phyloP scores from a whole-genome alignment of 2,113 vertebrate species.

The Rhynchopsitta pachyrhyncha region DNA sequence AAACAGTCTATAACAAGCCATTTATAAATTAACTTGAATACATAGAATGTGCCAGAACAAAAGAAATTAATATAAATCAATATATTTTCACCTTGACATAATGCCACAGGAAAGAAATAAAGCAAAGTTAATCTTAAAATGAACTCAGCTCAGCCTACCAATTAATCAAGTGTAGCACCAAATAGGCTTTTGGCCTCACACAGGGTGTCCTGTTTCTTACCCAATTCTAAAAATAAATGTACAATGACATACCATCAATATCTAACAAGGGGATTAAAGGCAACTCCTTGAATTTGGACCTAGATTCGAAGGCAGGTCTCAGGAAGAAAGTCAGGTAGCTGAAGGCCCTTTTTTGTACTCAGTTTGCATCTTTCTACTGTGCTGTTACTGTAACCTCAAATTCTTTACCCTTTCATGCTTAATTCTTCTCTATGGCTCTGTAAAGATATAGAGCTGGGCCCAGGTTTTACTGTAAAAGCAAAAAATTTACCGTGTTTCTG shows the following conservation, averaged over 20 bases:
- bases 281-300: background rate
- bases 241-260: background rate
- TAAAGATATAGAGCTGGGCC: background rate
- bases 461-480: background rate
- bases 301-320: background rate
- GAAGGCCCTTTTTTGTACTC: background rate
- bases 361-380: background rate
- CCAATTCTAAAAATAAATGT: conserved; percentile 34
- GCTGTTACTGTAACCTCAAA: background rate
- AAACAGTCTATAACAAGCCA: conserved; percentile 6
- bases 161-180: conserved; percentile 36
- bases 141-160: conserved; percentile 19
- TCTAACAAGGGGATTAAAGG: background rate
- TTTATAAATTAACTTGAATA: conserved; percentile 41
- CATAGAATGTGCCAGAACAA: background rate
- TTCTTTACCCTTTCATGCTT: background rate
- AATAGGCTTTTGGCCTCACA: conserved; percentile 11
- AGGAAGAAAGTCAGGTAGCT: background rate
- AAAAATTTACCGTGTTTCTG: background rate
- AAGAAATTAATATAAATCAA: conserved; percentile 19
- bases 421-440: background rate
- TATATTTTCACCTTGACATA: conserved; percentile 57
- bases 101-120: conserved; percentile 16
- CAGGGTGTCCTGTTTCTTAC: background rate
- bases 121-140: conserved; percentile 53